Evolutionary conservation across 2,113 vertebrate species (phyloP).

Genomic region (Ivindomyrus marchei): DNA sequence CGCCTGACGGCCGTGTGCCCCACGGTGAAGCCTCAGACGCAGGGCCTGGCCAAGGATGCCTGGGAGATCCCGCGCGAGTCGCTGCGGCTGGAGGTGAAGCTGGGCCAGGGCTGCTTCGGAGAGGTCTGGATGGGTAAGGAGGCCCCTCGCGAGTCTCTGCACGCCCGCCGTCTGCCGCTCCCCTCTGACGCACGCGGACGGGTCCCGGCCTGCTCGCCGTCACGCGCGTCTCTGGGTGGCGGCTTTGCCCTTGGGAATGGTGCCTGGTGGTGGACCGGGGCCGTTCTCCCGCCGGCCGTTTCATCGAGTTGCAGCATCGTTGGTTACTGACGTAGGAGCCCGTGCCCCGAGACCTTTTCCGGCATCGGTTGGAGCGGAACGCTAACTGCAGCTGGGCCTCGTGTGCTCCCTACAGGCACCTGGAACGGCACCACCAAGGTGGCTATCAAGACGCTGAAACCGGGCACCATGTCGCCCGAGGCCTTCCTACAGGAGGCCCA

Average conservation of each 20-base stretch:
- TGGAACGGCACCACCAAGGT: conserved; percentile 97
- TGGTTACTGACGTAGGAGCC: not conserved
- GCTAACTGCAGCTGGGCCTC: not conserved
- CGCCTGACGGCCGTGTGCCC: conserved; percentile 90
- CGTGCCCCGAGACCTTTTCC: too few relatives aligned
- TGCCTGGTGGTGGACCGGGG: not conserved
- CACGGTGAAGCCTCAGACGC: conserved; percentile 96
- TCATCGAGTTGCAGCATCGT: not conserved
- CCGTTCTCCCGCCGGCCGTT: not conserved
- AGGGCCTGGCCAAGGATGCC: conserved; percentile 93
- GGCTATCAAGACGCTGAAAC: conserved; percentile 90
- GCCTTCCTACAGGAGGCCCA: conserved; percentile 94
- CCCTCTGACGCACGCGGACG: not conserved
- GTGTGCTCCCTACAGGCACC: conserved; percentile 62
- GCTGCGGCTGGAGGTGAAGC: conserved; percentile 85
- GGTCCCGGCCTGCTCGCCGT: not conserved
- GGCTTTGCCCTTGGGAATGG: not conserved
- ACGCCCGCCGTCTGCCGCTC: not conserved
- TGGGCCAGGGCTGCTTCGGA: conserved; percentile 97
- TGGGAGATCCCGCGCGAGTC: conserved; percentile 98
- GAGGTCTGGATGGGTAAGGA: conserved; percentile 98
- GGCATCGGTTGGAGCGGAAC: not conserved
- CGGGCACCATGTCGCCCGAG: conserved; percentile 94
- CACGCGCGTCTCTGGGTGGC: not conserved
- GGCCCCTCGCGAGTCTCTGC: not conserved